A percentile compares a stretch with the other conserved stretches of the same genome.
Evolutionary conservation across 2,113 vertebrate genomes (phyloP).

Genomic region (Hymenochirus boettgeri): DNA sequence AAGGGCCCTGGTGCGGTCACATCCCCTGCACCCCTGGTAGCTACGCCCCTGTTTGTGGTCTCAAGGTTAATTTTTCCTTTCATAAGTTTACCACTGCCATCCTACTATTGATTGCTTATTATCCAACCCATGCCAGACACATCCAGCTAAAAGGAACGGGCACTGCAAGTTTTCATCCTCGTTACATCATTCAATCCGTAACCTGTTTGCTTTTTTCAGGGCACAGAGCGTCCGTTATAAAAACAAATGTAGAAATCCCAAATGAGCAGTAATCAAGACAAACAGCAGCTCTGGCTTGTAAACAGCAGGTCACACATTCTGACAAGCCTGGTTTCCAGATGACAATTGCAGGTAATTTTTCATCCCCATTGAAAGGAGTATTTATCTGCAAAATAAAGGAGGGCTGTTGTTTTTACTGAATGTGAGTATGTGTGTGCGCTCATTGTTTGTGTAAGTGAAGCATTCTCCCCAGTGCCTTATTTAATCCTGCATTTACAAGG

Average conservation of each 20-base stretch:
- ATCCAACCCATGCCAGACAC: too few species aligned
- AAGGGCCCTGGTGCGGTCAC: too few species aligned
- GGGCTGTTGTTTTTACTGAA: conserved; percentile 35
- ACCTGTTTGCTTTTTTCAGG: conserved; percentile 33
- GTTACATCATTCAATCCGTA: conserved; percentile 26
- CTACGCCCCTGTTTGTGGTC: too few species aligned
- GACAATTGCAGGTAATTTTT: conserved; percentile 73
- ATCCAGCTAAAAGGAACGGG: too few species aligned
- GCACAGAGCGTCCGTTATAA: conserved; percentile 57
- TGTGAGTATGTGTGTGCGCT: conserved; percentile 8
- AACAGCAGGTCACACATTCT: conserved; percentile 65
- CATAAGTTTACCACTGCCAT: too few species aligned
- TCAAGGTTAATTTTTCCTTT: too few species aligned
- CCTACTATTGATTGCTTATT: too few species aligned
- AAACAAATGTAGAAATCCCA: conserved; percentile 64
- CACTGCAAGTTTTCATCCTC: neutral
- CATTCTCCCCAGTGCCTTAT: conserved; percentile 67
- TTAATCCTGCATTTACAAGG: conserved; percentile 70
- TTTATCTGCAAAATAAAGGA: conserved; percentile 47
- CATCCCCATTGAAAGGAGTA: conserved; percentile 64
- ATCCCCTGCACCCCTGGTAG: too few species aligned
- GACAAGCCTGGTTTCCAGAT: conserved; percentile 71
- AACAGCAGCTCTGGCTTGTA: conserved; percentile 49
- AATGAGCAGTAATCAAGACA: conserved; percentile 59
- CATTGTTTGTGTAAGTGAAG: conserved; percentile 29